phyloP scores from a whole-genome alignment of 2,888 invertebrate species.

The Harmothoe impar region DNA sequence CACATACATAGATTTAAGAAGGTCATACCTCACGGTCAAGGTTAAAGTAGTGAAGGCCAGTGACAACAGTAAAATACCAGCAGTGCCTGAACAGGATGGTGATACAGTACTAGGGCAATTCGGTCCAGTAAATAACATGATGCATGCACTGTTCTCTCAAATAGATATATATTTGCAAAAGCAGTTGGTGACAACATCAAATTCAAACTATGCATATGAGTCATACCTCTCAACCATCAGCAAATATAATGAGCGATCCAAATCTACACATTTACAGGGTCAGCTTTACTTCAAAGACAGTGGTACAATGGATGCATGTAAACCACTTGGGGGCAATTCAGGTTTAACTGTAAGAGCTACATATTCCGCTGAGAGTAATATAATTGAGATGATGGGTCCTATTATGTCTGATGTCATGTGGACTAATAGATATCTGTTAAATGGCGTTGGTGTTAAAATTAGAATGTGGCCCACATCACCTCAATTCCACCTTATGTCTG shows the following conservation, averaged over 20 bases:
- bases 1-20: too few species aligned
- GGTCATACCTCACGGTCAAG: neutral
- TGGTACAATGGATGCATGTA: neutral
- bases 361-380: neutral
- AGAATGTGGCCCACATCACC: neutral
- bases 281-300: neutral
- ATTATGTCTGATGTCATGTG: too few species aligned
- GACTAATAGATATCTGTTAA: neutral
- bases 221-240: neutral
- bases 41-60: neutral
- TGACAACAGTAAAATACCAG: neutral
- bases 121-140: neutral
- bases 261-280: neutral
- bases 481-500: neutral
- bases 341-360: neutral
- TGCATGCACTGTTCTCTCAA: neutral
- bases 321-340: neutral
- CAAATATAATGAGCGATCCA: neutral
- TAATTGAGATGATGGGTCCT: too few species aligned
- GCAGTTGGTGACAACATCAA: too few species aligned
- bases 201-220: neutral
- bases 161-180: too few species aligned
- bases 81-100: too few species aligned
- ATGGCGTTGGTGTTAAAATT: neutral
- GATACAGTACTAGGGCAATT: too few species aligned